Evolutionary conservation across 2,113 vertebrate genomes (phyloP), one percentile per base, ranked within the genome.

Genomic region (Ginglymostoma cirratum): DNA sequence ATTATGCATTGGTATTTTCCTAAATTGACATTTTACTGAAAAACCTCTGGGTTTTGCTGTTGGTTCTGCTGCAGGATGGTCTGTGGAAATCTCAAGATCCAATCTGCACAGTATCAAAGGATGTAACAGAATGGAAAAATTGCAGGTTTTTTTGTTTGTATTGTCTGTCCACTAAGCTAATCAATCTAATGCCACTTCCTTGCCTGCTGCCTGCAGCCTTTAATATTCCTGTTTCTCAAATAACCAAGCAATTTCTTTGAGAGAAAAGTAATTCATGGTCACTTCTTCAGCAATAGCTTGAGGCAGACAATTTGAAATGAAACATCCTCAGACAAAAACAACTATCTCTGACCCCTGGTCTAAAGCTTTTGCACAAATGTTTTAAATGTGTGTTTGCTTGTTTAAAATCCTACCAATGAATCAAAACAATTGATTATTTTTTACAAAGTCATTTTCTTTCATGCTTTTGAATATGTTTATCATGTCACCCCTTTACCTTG

Each of bases 11-110:
- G 38, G 72, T 95, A 72, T 52, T 72, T 95, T 72, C 6, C 5
- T 93, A 66, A 95, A 34, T 72, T 48, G 94, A 95, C 69, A 69
- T 70, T 95, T 72, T 66, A 95, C 45, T 72, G 94, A 27, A 76
- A 76, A 95, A 34, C 21, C 45, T 70, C 0, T 95, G 48, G 67
- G 38, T 14, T 70, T 95, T 95, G 42, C 67, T 48, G 42, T 48
- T 30, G 27, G 38, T 70, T 72, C 27, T 52, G 67, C 69, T 30
- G 27, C 48, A 30, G 14, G 42, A 38, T 27, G 34, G 15, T 45
- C 66, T 94, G 10, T 23, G 69, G 24, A n/a, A 95, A 72, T 95
- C 69, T 69, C 23, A 72, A 45, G 67, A 27, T 52, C 12, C 45
- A 24, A 23, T 42, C n/a, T 42, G 10, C 23, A 94, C 5, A 42